These are phyloP conservation scores for Myrmophylax atrothorax DNA, from an alignment of 2,113 vertebrate species.

Conservation along the genomic window DNA sequence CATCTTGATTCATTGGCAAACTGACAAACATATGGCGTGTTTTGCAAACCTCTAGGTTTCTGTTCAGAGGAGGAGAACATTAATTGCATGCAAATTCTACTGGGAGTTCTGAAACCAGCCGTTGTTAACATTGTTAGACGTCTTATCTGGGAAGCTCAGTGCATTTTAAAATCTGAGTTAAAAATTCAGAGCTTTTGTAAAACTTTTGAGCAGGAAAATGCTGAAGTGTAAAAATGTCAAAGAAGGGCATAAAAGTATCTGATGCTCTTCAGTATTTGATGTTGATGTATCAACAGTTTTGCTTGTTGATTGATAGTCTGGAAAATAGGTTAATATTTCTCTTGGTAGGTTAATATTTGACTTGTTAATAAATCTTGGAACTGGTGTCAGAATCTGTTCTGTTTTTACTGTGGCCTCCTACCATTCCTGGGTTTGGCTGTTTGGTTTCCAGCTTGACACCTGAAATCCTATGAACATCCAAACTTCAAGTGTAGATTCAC, in stretches of 20 bases:
- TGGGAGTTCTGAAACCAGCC: constrained; percentile 74
- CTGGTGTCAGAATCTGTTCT: constrained; percentile 33
- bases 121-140: constrained; percentile 68
- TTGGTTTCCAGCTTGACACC: background rate
- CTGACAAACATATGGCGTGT: constrained; percentile 84
- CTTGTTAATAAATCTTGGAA: background rate
- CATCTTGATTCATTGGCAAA: constrained; percentile 85
- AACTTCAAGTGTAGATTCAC: background rate
- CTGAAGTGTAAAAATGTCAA: background rate
- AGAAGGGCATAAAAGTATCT: background rate
- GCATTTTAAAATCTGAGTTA: constrained; percentile 59
- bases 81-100: constrained; percentile 77
- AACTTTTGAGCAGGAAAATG: constrained; percentile 37
- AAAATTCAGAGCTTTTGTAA: constrained; percentile 51
- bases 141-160: constrained; percentile 57
- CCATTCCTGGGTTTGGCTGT: constrained; percentile 1
- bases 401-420: background rate
- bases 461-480: background rate
- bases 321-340: constrained; percentile 37
- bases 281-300: constrained; percentile 9
- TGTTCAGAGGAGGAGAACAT: constrained; percentile 76
- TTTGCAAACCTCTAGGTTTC: constrained; percentile 80
- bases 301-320: constrained; percentile 16
- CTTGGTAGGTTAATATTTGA: constrained; percentile 35
- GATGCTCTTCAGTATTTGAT: background rate